A percentile compares a stretch with the other conserved stretches of the same genome.
Conservation (phyloP, 2,113 vertebrate genomes). For the Passer montanus region DNA sequence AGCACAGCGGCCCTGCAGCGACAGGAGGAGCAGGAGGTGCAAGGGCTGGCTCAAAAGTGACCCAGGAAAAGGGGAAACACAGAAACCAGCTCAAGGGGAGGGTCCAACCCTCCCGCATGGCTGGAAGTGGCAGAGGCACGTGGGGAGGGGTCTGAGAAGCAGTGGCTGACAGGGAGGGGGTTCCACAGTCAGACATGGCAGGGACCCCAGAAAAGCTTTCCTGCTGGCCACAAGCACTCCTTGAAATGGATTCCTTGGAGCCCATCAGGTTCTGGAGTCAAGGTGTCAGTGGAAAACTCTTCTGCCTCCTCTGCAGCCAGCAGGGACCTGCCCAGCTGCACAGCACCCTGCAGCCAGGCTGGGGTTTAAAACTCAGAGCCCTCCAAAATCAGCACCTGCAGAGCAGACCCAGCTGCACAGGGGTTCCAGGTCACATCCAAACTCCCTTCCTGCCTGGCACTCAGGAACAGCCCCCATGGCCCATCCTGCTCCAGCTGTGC, state of each 20-base stretch:
- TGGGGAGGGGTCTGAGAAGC: neutral
- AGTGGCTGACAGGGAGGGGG: accelerated
- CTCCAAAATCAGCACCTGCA: neutral
- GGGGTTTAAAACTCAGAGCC: neutral
- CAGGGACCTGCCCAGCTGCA: neutral
- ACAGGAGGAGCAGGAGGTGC: neutral
- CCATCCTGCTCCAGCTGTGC: neutral
- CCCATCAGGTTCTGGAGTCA: accelerated
- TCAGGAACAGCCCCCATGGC: accelerated
- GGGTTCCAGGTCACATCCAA: neutral
- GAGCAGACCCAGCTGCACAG: neutral
- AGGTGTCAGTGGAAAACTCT: neutral
- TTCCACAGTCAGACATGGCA: neutral
- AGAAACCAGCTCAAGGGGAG: neutral
- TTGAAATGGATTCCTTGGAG: neutral
- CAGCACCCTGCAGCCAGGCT: neutral
- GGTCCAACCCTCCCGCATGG: accelerated
- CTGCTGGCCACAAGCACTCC: neutral
- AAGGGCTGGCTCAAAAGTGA: neutral
- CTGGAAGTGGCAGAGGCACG: neutral
- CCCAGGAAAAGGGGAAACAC: neutral
- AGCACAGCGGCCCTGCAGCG: neutral
- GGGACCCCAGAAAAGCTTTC: neutral
- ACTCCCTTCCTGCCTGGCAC: neutral
- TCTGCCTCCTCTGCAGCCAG: neutral